Evolutionary conservation across 2,888 invertebrate species (phyloP), one percentile per base, ranked within the genome.

Genomic region (Ophioninae sp.): DNA sequence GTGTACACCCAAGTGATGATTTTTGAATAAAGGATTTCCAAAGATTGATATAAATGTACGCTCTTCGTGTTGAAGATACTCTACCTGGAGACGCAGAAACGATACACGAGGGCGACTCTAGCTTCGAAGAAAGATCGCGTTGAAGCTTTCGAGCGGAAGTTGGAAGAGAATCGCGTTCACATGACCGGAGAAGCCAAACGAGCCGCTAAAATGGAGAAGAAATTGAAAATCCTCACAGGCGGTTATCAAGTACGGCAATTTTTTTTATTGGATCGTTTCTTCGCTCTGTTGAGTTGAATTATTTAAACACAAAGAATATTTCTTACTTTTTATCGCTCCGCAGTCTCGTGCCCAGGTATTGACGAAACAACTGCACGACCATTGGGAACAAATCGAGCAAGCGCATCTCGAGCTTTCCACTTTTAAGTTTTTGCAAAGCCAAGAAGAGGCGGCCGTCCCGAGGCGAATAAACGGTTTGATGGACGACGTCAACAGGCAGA

Each of bases 171-270:
- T 93, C 95, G 99, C 86, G 95, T 95, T 82, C 99, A 99, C 93
- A 99, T 99, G 99, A 97, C 98, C 0, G 96, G 96, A 87, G 98
- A 99, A 93, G 99, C 99, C 0, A 99, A 99, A 93, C 95, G 96
- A 81, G 99, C 99, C 73, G 98, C 98, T 0, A 99, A 99, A 93
- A 96, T 99, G 95, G 99, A 99, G 93, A 99, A 99, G 93, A 99
- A 99, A 93, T 93, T 99, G 39, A 96, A 98, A 93, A 97, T 99
- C 79, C 94, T 99, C n/a, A 97, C 99, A 6, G 99, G 97, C 9
- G 98, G 98, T 9, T 98, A 98, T 93, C 97, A 97, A 94, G 95
- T 95, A 87, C 83, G 85, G 58, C 39, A 44, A 51, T 63, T 44
- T 9, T 58, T 59, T 22, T 6, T 8, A 3, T 39, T 56, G 13